Base-by-base conservation (phyloP, 2,113 vertebrate species). In the Istiophorus platypterus region DNA sequence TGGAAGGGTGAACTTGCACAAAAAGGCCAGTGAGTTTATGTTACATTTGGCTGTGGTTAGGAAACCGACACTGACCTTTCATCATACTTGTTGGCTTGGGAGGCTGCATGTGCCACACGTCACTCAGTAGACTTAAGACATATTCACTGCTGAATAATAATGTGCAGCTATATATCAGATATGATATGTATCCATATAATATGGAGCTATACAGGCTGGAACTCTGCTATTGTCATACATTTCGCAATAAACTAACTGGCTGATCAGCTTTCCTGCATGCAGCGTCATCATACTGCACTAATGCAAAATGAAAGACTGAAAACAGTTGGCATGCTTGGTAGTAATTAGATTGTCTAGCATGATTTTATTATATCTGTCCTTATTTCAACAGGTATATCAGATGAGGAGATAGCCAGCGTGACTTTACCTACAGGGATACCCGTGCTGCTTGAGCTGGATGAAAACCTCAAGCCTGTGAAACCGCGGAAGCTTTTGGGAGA, bases 371-470 rank as follows among this genome's bases (percentile, higher is more conserved):
- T 42, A 51, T 61, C 31, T 27, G 2, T 88, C 29, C 2, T 85
- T 71, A 5, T 92, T 61, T 76, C 66, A 18, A 64, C 94, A 99
- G 98, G 96, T 51, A 97, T 99, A 90, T 98, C 97, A 0, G 97
- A 99, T 20, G 87, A 94, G 14, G 96, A 97, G 51, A 99, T 99
- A 49, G 95, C 95, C 80, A 95, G 92, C 3, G 94, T 99, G 45
- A 99, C 98, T 52, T 93, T 99, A 24, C 98, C 98, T 41, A 99
- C 98, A 5, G 98, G 97, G 10, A 95, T 98, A 41, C 98, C 98
- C 1, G 95, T 99, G 65, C 94, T 99, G 22, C 93, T 99, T 37
- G 97, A 99, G 86, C 88, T 99, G 56, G 97, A 99, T 49, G 97
- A 97, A 80, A 95, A 97, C 84, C 96, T 99, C 56, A 94, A 5